A percentile compares a stretch with the other conserved stretches of the same genome.
phyloP scores from a whole-genome alignment of 2,888 invertebrate species.

The Dynastes grantii region DNA sequence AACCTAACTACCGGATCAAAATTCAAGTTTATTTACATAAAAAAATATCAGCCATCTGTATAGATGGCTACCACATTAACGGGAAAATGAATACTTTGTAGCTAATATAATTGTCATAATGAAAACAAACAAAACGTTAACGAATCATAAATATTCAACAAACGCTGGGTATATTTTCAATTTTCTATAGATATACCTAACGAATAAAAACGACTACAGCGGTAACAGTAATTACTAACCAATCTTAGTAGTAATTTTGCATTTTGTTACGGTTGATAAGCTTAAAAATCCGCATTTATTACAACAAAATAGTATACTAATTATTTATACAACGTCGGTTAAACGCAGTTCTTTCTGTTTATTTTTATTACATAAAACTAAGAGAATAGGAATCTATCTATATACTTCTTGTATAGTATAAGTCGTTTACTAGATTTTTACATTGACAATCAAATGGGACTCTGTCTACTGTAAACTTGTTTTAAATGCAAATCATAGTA shows the following conservation, averaged over 20 bases:
- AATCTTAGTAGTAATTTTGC: conserved; percentile 23
- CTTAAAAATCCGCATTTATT: conserved; percentile 21
- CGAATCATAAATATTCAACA: conserved; percentile 30
- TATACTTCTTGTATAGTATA: not conserved
- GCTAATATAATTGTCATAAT: conserved; percentile 3
- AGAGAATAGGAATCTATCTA: conserved; percentile 2
- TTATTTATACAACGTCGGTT: conserved; percentile 39
- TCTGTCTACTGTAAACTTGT: conserved; percentile 41
- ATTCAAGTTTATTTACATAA: not conserved
- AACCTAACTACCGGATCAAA: no score
- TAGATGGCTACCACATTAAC: conserved; percentile 4
- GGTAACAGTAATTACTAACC: conserved; percentile 23
- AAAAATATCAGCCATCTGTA: not conserved
- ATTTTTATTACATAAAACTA: conserved; percentile 22
- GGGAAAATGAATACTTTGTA: not conserved
- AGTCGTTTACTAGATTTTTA: conserved; percentile 18
- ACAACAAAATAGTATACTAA: conserved; percentile 27
- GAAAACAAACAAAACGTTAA: conserved; percentile 11
- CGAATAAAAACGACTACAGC: not conserved
- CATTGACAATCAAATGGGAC: conserved; percentile 25
- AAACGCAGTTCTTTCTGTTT: conserved; percentile 8
- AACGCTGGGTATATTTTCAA: conserved; percentile 4
- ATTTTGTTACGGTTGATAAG: conserved; percentile 21
- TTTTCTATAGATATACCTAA: conserved; percentile 10
- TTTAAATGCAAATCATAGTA: conserved; percentile 45